phyloP scores from a whole-genome alignment of 1,140 invertebrate genomes.

The Luehdorfia chinensis region DNA sequence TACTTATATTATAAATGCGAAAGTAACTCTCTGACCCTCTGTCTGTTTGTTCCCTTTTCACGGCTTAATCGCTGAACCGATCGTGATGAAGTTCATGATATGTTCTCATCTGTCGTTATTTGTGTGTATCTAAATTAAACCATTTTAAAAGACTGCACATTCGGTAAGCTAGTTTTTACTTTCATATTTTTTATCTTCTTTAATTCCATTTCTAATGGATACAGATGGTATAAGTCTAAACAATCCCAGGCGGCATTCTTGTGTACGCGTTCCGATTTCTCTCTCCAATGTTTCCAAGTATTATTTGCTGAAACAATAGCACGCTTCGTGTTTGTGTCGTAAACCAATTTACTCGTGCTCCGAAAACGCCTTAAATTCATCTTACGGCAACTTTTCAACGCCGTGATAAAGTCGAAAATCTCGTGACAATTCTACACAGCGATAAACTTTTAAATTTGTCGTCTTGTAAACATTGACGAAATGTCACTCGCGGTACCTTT shows the following conservation, averaged over 20 bases:
- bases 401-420: slow-evolving; percentile 27
- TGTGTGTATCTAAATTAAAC: no score
- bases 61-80: no score
- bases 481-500: slow-evolving; percentile 60
- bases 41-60: no score
- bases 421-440: slow-evolving; percentile 5
- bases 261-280: slow-evolving; percentile 62
- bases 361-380: slow-evolving; percentile 8
- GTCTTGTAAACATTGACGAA: slow-evolving; percentile 58
- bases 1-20: no score
- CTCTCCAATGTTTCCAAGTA: slow-evolving; percentile 58
- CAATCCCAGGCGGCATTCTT: slow-evolving; percentile 49
- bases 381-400: slow-evolving; percentile 7
- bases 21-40: no score
- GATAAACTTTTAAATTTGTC: slow-evolving; percentile 25
- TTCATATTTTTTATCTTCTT: not conserved
- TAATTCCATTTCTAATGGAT: not conserved
- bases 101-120: no score
- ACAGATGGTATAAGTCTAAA: slow-evolving; percentile 4
- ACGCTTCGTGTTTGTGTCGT: slow-evolving; percentile 53
- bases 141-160: no score
- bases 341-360: slow-evolving; percentile 29
- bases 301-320: slow-evolving; percentile 74
- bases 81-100: no score
- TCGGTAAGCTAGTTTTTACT: no score